Evolutionary conservation across 2,113 vertebrate species (phyloP).

Genomic region (Pterocles orientalis): DNA sequence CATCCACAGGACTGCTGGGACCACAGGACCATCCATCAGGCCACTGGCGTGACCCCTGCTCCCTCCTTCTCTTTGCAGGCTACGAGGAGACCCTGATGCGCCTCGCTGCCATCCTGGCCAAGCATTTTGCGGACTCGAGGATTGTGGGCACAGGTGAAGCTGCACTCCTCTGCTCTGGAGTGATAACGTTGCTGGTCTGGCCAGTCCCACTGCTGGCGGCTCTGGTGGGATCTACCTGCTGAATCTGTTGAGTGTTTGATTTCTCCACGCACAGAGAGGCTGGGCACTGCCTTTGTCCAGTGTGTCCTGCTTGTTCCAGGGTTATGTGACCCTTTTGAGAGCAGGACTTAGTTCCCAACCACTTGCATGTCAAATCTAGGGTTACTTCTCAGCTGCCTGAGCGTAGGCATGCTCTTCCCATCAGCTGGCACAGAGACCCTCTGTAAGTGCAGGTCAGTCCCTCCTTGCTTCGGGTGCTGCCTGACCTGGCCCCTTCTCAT

Average conservation of each 20-base stretch:
- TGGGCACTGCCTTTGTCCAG: background rate
- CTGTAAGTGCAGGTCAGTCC: background rate
- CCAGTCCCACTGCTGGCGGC: background rate
- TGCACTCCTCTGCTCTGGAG: background rate
- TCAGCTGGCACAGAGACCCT: background rate
- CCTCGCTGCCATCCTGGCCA: conserved; percentile 93
- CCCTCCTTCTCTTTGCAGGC: conserved; percentile 71
- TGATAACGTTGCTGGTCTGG: background rate
- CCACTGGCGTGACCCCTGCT: background rate
- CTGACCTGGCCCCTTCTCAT: background rate
- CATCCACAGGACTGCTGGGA: background rate
- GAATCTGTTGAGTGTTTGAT: background rate
- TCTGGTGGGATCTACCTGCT: background rate
- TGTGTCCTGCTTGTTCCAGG: background rate
- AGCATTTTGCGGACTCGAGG: conserved; percentile 93
- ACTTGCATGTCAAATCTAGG: background rate
- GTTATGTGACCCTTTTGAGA: background rate
- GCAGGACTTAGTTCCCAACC: background rate
- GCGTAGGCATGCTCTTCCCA: background rate
- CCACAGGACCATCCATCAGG: background rate
- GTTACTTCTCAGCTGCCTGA: background rate
- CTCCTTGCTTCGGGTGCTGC: background rate
- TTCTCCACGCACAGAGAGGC: background rate
- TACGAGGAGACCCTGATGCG: conserved; percentile 93
- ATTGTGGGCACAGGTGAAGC: conserved; percentile 93